Evolutionary conservation across 2,113 vertebrate genomes (phyloP).

Genomic region (Equus przewalskii): DNA sequence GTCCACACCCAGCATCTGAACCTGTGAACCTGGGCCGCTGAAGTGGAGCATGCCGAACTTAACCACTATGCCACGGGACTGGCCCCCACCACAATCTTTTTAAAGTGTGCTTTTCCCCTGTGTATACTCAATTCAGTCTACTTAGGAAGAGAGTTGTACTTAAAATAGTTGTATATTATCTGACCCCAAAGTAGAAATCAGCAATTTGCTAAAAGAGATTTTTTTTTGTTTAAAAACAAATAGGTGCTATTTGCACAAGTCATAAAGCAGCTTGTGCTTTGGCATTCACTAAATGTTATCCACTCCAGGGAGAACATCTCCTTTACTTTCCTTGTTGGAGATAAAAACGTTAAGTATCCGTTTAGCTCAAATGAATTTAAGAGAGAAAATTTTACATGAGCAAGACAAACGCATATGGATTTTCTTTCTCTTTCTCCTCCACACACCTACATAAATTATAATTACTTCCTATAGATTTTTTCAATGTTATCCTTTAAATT

Average conservation of each 20-base stretch:
- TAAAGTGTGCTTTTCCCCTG: background rate
- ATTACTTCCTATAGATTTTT: background rate
- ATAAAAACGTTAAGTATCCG: slow-evolving; percentile 69
- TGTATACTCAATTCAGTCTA: background rate
- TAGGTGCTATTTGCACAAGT: slow-evolving; percentile 40
- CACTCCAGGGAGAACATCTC: slow-evolving; percentile 60
- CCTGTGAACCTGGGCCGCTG: no score
- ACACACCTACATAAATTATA: background rate
- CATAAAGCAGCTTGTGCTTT: slow-evolving; percentile 55
- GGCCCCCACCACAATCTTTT: background rate
- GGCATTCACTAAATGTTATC: slow-evolving; percentile 62
- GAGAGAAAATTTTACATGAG: slow-evolving; percentile 36
- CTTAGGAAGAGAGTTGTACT: background rate
- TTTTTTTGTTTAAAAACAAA: slow-evolving; percentile 55
- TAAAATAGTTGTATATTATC: slow-evolving; percentile 26
- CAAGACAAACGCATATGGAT: background rate
- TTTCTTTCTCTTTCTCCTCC: slow-evolving; percentile 55
- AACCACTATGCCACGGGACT: no score
- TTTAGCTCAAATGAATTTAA: slow-evolving; percentile 30
- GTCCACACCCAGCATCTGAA: no score
- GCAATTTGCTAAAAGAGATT: slow-evolving; percentile 35
- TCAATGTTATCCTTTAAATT: slow-evolving; percentile 33
- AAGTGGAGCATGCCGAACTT: no score
- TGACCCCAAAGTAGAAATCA: slow-evolving; percentile 73
- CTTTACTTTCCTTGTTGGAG: slow-evolving; percentile 65